These are phyloP conservation scores for Poecilia wingei DNA, from an alignment of 2,797 vertebrate species.

Conservation along the genomic window DNA sequence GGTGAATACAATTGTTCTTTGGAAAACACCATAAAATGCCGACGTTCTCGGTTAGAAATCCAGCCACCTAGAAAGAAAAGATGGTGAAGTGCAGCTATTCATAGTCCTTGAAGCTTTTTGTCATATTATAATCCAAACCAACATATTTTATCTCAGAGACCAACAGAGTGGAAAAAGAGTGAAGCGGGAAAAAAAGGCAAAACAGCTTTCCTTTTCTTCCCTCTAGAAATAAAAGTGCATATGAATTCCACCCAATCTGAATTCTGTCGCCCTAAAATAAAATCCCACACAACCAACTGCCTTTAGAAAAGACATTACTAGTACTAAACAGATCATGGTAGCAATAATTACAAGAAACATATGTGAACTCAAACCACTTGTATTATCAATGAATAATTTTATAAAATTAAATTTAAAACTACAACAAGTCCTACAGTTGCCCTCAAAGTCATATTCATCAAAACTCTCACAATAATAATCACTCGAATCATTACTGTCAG, in stretches of 20 bases:
- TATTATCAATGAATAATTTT: too few relatives aligned
- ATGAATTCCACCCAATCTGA: not conserved
- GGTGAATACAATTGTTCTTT: not conserved
- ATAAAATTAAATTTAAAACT: not conserved
- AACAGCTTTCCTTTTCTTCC: not conserved
- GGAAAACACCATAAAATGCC: not conserved
- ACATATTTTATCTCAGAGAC: not conserved
- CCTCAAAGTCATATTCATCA: too few relatives aligned
- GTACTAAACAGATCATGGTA: too few relatives aligned
- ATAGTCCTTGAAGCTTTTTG: not conserved
- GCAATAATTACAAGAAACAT: too few relatives aligned
- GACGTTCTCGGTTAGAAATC: not conserved
- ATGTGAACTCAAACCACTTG: too few relatives aligned
- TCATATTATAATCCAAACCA: not conserved
- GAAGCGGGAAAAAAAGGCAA: not conserved
- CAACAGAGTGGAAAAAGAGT: not conserved
- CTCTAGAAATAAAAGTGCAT: not conserved
- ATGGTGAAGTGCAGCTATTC: not conserved
- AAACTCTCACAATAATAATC: too few relatives aligned
- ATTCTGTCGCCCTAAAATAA: not conserved
- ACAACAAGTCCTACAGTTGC: not conserved
- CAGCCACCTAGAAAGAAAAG: not conserved
- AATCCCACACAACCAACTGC: not conserved
- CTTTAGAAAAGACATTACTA: not conserved
- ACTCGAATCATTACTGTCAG: too few relatives aligned